These are phyloP conservation scores for Notocelia uddmanniana DNA, from an alignment of 2,888 invertebrate species.

Conservation along the genomic window DNA sequence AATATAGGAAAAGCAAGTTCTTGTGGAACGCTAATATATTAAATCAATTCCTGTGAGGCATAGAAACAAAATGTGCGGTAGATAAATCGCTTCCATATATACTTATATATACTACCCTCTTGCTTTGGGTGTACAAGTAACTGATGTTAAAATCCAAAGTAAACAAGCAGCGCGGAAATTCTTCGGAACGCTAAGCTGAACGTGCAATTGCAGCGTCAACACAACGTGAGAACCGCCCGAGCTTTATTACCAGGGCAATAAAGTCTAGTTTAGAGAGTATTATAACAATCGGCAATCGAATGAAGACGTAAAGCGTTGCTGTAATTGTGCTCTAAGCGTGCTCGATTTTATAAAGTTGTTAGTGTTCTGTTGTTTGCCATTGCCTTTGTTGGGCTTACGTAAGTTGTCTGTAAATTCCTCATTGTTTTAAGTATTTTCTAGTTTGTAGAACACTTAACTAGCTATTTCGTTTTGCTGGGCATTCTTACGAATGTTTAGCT, in stretches of 20 bases:
- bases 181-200: conserved; percentile 28
- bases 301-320: conserved; percentile 36
- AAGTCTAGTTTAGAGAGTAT: conserved; percentile 4
- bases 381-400: conserved; percentile 11
- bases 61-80: background rate
- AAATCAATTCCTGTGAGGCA: too few relatives aligned
- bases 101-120: background rate
- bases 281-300: conserved; percentile 30
- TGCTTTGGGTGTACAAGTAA: background rate
- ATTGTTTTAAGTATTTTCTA: background rate
- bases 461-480: background rate
- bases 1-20: too few relatives aligned
- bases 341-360: conserved; percentile 41
- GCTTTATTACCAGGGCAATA: conserved; percentile 20
- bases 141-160: conserved; percentile 36
- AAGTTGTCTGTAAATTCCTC: conserved; percentile 9
- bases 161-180: conserved; percentile 36
- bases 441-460: background rate
- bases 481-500: background rate
- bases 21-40: too few relatives aligned
- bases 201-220: conserved; percentile 41
- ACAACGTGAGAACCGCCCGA: background rate
- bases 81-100: background rate
- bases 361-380: conserved; percentile 17
- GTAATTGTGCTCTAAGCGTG: conserved; percentile 41